Evolutionary conservation across 2,797 vertebrate genomes (phyloP), one percentile per base, ranked within the genome.

Genomic region (Chromobotia macracanthus): DNA sequence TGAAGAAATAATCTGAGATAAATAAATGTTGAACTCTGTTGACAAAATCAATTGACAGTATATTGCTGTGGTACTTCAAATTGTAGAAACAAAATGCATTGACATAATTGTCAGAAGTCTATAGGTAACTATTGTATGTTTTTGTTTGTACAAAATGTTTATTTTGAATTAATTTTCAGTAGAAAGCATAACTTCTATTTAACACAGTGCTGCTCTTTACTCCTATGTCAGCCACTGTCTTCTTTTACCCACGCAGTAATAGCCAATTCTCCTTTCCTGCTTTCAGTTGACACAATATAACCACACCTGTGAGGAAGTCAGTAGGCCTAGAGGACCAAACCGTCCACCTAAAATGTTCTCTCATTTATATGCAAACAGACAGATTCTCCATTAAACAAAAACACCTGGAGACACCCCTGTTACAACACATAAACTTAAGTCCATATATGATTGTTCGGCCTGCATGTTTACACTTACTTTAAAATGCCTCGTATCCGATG

Each of bases 211-310:
- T 44, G 28, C 10, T 77, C 51, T 72, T 72, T 55, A 38, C 69
- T 72, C 68, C 50, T 51, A 50, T 72, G 77, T 63, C 63, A 72
- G 25, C 15, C 48, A 55, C 21, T 74, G 75, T 63, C 55, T 60
- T 53, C 60, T 41, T 46, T 21, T 67, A 61, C 46, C 64, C 71
- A 64, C 16, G 28, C 70, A 46, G 70, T 38, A 44, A 44, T 67
- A 79, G 79, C 55, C 76, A 78, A 65, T 65, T 79, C 56, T 23
- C 46, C 70, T 73, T 83, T 84, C 84, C 83, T 70, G 80, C 84
- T 77, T 85, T 63, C 25, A 87, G 83, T 84, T 84, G 86, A 89
- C 81, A 85, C 84, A 80, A 86, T 85, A 85, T 72, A 86, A 74
- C 83, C 81, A 85, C 80, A 89, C 85, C 84, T 87, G 77, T 13